These are phyloP conservation scores for Paralinhomoeus sp. DNA, from an alignment of 2,888 invertebrate species.

Conservation along the genomic window DNA sequence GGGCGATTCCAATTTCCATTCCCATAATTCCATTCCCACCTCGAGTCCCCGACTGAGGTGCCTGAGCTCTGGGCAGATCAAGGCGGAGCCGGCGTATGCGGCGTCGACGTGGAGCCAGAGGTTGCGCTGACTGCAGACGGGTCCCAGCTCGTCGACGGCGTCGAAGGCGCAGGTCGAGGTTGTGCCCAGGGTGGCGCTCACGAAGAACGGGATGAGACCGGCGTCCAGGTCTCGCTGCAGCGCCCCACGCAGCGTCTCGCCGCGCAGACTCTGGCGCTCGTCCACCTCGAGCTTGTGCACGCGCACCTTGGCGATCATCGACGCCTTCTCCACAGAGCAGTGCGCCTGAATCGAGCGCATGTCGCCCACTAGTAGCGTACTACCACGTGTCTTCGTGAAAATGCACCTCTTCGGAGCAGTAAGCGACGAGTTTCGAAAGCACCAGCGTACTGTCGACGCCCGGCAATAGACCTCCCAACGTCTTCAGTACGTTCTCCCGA, in stretches of 20 bases:
- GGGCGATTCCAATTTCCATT: no score
- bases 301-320: constrained; percentile 50
- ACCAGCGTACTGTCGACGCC: no score
- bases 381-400: no score
- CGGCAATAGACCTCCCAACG: constrained; percentile 2
- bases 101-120: constrained; percentile 93
- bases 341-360: constrained; percentile 59
- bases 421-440: no score
- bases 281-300: constrained; percentile 44
- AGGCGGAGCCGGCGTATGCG: constrained; percentile 36
- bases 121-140: constrained; percentile 47
- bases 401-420: no score
- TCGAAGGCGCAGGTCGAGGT: constrained; percentile 94
- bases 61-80: constrained; percentile 68
- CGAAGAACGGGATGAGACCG: background rate
- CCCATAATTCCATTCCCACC: no score
- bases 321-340: constrained; percentile 67
- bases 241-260: constrained; percentile 42
- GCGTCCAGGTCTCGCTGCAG: constrained; percentile 17
- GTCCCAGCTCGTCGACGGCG: constrained; percentile 45
- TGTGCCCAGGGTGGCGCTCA: constrained; percentile 67
- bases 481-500: constrained; percentile 4
- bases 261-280: constrained; percentile 42
- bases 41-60: constrained; percentile 73
- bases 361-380: no score